phyloP scores from a whole-genome alignment of 2,797 vertebrate genomes.

The Pantherophis alleghaniensis region DNA sequence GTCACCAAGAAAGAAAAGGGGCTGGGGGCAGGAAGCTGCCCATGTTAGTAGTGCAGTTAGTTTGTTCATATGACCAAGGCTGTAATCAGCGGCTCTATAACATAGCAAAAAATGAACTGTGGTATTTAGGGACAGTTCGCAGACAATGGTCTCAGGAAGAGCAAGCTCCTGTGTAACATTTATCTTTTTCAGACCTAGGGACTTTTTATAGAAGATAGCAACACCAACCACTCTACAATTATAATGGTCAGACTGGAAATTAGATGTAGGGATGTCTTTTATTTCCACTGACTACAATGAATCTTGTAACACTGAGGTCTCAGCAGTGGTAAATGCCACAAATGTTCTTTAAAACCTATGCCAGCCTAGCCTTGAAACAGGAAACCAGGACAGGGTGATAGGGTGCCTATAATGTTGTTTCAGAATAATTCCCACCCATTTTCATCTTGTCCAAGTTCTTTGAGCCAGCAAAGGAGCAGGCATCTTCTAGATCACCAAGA shows the following conservation, averaged over 20 bases:
- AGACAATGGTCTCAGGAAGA: too few species aligned
- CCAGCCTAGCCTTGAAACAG: not conserved
- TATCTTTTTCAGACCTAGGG: too few species aligned
- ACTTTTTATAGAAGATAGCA: too few species aligned
- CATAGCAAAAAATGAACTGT: too few species aligned
- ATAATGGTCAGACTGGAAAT: not conserved
- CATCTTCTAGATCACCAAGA: not conserved
- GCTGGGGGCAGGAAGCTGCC: too few species aligned
- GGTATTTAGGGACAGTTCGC: too few species aligned
- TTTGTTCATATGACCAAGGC: too few species aligned
- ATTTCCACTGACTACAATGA: not conserved
- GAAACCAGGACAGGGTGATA: constrained; percentile 18
- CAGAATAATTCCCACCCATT: not conserved
- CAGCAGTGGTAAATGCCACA: not conserved
- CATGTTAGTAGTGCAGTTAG: too few species aligned
- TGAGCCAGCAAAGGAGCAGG: not conserved
- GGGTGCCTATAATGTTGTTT: not conserved
- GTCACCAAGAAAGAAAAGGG: too few species aligned
- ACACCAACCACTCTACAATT: too few species aligned
- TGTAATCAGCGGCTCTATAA: too few species aligned
- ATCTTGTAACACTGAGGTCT: not conserved
- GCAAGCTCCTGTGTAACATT: too few species aligned
- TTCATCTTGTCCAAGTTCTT: not conserved
- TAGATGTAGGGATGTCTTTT: not conserved
- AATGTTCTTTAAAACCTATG: not conserved